Conservation (phyloP, 2,113 vertebrate species). For the Labrus mixtus region DNA sequence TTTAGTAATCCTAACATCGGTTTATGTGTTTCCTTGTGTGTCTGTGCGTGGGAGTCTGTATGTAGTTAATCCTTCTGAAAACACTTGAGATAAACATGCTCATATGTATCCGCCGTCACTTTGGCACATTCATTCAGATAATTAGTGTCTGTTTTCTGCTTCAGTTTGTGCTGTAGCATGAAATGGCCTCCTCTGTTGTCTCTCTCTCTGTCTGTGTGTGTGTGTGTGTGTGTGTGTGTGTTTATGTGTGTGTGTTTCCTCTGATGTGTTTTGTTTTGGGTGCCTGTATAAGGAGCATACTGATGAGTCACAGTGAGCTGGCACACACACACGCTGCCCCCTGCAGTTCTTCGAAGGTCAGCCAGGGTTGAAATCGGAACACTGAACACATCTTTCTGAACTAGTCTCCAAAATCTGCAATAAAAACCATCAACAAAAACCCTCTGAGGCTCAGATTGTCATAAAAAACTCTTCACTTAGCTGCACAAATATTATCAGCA, state of each 20-base stretch:
- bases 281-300: background rate
- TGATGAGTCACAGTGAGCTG: slow-evolving; percentile 17
- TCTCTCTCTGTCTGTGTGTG: background rate
- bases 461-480: background rate
- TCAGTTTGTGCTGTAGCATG: background rate
- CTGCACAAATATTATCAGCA: background rate
- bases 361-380: background rate
- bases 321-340: background rate
- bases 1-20: too few species aligned
- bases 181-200: background rate
- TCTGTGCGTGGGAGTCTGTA: slow-evolving; percentile 18
- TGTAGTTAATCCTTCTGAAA: slow-evolving; percentile 62
- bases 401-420: background rate
- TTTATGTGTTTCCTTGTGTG: background rate
- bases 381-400: background rate
- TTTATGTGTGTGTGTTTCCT: background rate
- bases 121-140: slow-evolving; percentile 20
- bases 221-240: background rate
- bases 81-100: slow-evolving; percentile 46
- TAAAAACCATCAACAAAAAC: background rate
- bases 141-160: slow-evolving; percentile 14
- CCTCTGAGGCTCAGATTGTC: background rate
- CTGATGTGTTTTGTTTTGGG: background rate
- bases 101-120: slow-evolving; percentile 30
- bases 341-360: slow-evolving; percentile 4